Base-by-base conservation (phyloP, 2,797 vertebrate genomes). In the Vireo griseus region DNA sequence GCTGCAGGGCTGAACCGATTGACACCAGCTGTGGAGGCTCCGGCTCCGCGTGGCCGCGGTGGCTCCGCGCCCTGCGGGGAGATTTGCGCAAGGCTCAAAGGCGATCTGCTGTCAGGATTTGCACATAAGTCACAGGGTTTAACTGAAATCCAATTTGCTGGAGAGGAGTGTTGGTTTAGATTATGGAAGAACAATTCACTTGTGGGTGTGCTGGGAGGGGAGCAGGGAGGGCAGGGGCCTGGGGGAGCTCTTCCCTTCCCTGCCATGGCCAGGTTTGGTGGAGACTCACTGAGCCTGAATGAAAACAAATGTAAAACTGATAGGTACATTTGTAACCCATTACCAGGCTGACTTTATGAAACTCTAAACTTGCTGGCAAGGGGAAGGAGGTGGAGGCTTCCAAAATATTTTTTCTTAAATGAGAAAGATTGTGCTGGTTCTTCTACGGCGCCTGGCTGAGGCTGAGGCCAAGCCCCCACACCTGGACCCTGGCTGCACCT, bases 291-390 rank as follows among this genome's bases (percentile, higher is more conserved):
- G 74, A 83, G 89, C 88, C 92, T 96, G 94, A 94, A 95, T 94
- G 92, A 81, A 96, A 97, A 97, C 95, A 95, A 97, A 96, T 95
- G 94, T 87, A 92, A 94, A 95, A 74, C 96, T 83, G 91, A 95
- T 92, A 93, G 94, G 94, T 95, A 94, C 97, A 97, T 97, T 97
- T 97, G 96, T 96, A 96, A 97, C 73, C 91, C 85, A 96, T 97
- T 96, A 97, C 95, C 88, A 42, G 92, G 71, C 50, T 4, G 74
- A 81, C 94, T 97, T 93, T 93, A 91, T 95, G 96, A 97, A 97
- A 97, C 92, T 81, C 92, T 91, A 93, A 94, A 94, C 94, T 78
- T 9, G 52, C 88, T 94, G 96, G 96, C 61, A 35, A 58, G 80
- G 28, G 51, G 85, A 92, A 45, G 65, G 80, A 79, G 88, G 71